phyloP scores from a whole-genome alignment of 2,888 invertebrate genomes.

The Villa cingulata region DNA sequence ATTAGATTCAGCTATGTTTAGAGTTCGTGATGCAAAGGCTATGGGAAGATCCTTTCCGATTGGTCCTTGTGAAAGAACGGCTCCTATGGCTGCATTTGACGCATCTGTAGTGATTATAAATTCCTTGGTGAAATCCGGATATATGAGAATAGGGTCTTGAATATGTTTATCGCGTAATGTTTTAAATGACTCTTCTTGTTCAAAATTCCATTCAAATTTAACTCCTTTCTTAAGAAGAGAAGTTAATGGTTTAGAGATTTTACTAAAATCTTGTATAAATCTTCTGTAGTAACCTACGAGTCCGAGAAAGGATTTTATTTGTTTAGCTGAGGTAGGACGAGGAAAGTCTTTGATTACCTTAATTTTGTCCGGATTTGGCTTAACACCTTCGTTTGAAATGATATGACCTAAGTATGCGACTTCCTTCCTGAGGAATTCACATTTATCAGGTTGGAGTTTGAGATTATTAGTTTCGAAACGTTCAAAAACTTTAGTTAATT shows the following conservation, averaged over 20 bases:
- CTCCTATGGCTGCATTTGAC: neutral
- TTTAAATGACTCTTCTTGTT: slow-evolving; percentile 3
- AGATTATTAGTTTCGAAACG: slow-evolving; percentile 3
- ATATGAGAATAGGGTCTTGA: neutral
- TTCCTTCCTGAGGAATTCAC: slow-evolving; percentile 7
- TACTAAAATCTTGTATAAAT: slow-evolving; percentile 5
- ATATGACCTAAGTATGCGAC: slow-evolving; percentile 8
- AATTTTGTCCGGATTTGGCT: slow-evolving; percentile 2
- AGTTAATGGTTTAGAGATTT: neutral
- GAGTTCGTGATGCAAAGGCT: slow-evolving; percentile 18
- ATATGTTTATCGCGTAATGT: neutral
- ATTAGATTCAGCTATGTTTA: slow-evolving; percentile 16
- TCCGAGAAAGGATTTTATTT: slow-evolving; percentile 17
- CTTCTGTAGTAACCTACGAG: slow-evolving; percentile 14
- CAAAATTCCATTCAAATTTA: slow-evolving; percentile 1
- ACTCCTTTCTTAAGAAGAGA: neutral
- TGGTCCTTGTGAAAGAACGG: neutral
- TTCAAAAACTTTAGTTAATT: slow-evolving; percentile 3
- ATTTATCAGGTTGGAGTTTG: slow-evolving; percentile 7
- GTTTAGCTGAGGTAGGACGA: slow-evolving; percentile 14
- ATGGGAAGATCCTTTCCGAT: slow-evolving; percentile 9
- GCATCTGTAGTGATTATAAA: neutral
- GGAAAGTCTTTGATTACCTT: slow-evolving; percentile 5
- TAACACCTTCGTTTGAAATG: slow-evolving; percentile 3
- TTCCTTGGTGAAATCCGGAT: neutral